phyloP scores from a whole-genome alignment of 2,797 vertebrate genomes.

The Channa striata region DNA sequence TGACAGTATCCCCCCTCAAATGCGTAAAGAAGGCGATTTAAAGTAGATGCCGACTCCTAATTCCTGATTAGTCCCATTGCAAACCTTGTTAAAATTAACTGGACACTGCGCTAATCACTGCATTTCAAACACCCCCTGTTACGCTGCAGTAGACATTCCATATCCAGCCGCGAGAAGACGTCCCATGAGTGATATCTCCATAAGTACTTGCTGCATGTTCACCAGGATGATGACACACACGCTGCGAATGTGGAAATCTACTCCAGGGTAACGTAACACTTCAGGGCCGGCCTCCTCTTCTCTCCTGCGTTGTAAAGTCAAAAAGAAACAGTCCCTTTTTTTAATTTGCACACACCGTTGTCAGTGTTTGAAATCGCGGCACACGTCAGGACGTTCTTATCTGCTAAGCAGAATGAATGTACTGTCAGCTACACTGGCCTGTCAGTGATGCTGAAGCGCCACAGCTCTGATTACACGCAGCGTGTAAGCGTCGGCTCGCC shows the following conservation, averaged over 20 bases:
- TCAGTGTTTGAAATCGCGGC: conserved; percentile 8
- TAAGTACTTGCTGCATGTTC: conserved; percentile 41
- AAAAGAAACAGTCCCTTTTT: background rate
- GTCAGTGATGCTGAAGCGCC: conserved; percentile 12
- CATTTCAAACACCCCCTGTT: conserved; percentile 72
- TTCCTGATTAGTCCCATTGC: conserved; percentile 89
- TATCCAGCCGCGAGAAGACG: conserved; percentile 36
- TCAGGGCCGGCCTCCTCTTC: conserved; percentile 44
- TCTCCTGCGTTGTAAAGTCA: conserved; percentile 15
- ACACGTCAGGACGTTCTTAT: conserved; percentile 7
- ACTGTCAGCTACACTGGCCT: conserved; percentile 8
- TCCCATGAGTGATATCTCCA: conserved; percentile 53
- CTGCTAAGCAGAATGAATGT: background rate
- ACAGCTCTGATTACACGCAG: conserved; percentile 44
- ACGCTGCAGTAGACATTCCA: conserved; percentile 36
- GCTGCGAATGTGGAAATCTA: conserved; percentile 39
- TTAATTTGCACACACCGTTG: background rate
- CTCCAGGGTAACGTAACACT: conserved; percentile 65
- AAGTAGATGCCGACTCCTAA: conserved; percentile 87
- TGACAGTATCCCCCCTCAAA: conserved; percentile 85
- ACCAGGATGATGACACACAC: conserved; percentile 50
- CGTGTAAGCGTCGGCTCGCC: conserved; percentile 52
- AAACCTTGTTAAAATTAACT: conserved; percentile 88
- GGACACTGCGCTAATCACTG: conserved; percentile 86
- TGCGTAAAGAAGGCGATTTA: conserved; percentile 81